Conservation (phyloP, 1,140 invertebrate genomes). For the Diachasma alloeum region DNA sequence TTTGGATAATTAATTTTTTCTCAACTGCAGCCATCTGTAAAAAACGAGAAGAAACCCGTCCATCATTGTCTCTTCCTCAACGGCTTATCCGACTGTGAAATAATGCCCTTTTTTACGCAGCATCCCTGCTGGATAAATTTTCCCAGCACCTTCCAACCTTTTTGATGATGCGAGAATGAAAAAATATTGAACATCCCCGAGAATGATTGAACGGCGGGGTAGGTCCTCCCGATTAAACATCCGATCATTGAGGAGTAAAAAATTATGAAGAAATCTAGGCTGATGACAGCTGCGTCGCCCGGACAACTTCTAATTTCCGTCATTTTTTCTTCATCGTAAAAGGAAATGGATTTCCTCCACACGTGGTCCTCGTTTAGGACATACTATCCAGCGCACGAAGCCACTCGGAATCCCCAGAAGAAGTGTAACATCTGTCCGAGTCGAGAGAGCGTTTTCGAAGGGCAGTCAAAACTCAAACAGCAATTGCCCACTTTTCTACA, state of each 20-base stretch:
- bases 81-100: background rate
- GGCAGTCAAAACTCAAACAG: no score
- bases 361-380: conserved; percentile 56
- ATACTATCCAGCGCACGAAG: background rate
- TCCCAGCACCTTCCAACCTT: background rate
- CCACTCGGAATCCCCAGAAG: conserved; percentile 3
- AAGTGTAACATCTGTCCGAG: conserved; percentile 50
- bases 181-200: background rate
- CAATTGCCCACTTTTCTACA: no score
- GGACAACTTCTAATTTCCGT: conserved; percentile 32
- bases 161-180: background rate
- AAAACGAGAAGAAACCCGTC: conserved; percentile 15
- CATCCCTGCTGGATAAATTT: background rate
- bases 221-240: background rate
- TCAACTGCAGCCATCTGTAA: background rate
- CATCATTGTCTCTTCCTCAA: background rate
- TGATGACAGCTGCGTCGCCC: conserved; percentile 28
- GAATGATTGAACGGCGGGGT: background rate
- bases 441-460: background rate
- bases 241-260: background rate
- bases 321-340: conserved; percentile 43
- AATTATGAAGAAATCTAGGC: background rate
- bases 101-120: background rate
- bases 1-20: conserved; percentile 48
- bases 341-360: conserved; percentile 62